Base-by-base conservation (phyloP, 1,140 invertebrate genomes). In the Drosophila melanica region DNA sequence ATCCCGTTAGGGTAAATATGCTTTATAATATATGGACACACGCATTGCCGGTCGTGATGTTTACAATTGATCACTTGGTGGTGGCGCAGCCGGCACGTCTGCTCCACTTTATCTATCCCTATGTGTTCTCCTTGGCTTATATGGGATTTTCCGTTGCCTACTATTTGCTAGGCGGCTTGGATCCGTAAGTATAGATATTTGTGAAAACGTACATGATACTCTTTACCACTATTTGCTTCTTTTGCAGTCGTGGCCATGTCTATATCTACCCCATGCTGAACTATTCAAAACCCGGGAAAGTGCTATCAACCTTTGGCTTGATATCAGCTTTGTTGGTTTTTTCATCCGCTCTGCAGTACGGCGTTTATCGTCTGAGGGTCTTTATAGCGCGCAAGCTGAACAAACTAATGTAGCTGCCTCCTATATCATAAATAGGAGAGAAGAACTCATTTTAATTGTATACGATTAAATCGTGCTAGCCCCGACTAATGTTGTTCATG, bases 51-150 rank as follows among this genome's bases (percentile, higher is more conserved):
- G 94, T 94, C 2, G 51, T 95, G 0, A 79, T 95, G 12, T 96
- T 96, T 92, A 73, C 96, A 1, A 44, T 95, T 1, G 96, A 97
- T 91, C 85, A 97, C 16, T 92, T 94, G 20, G 77, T 96, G 2
- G 94, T 95, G 0, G 93, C 93, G 3, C 93, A 96, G 54, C 96
- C 96, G 0, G 93, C 95, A 8, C 92, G 94, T 23, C 57, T 97
- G 1, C 81, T 94, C 2, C 94, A 96, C 79, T 94, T 95, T 78
- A 94, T 95, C 92, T 95, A 95, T 91, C 94, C 94, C 0, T 66
- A 95, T 0, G 73, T 93, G 4, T 93, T 95, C 70, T 93, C 93
- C 0, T 44, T 93, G 0, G 62, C 90, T 0, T 97, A 97, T 80
- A 59, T 94, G 0, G 42, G 94, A 9, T 97, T 97, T 86, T 94